A percentile compares a stretch with the other conserved stretches of the same genome.
phyloP scores from a whole-genome alignment of 92 coral and sea anemone species.

The Zoanthus solanderi region DNA sequence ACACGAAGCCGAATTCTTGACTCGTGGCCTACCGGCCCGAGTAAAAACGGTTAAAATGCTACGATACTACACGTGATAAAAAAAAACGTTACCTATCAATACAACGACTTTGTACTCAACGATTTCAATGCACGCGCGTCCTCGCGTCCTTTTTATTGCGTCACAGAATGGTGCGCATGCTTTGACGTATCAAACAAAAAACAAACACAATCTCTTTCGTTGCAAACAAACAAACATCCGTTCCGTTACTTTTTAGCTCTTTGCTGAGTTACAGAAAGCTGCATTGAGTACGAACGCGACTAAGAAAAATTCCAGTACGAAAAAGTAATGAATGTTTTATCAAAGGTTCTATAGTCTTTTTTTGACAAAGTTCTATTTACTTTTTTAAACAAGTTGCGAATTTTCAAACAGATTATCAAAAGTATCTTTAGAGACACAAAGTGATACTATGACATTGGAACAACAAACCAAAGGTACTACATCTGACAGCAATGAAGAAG shows the following conservation, averaged over 20 bases:
- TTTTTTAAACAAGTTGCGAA: neutral
- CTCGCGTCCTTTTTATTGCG: neutral
- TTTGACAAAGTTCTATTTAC: neutral
- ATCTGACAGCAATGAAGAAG: constrained; percentile 2
- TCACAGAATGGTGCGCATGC: constrained; percentile 12
- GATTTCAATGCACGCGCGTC: neutral
- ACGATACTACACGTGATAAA: no score
- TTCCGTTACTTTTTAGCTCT: neutral
- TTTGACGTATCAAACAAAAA: constrained; percentile 39
- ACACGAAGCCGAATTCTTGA: no score
- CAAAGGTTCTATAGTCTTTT: neutral
- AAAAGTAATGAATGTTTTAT: neutral
- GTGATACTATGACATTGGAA: neutral
- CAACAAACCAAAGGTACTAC: neutral
- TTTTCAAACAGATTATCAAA: neutral
- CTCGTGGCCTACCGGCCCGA: no score
- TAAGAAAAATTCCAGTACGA: neutral
- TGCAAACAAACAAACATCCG: constrained; percentile 29
- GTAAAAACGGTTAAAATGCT: no score
- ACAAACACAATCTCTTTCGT: constrained; percentile 7
- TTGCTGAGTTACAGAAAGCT: neutral
- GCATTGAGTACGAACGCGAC: neutral
- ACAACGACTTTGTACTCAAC: neutral
- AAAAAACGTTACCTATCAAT: no score
- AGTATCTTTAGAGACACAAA: neutral